phyloP scores from a whole-genome alignment of 2,797 vertebrate genomes.

The Selene dorsalis region DNA sequence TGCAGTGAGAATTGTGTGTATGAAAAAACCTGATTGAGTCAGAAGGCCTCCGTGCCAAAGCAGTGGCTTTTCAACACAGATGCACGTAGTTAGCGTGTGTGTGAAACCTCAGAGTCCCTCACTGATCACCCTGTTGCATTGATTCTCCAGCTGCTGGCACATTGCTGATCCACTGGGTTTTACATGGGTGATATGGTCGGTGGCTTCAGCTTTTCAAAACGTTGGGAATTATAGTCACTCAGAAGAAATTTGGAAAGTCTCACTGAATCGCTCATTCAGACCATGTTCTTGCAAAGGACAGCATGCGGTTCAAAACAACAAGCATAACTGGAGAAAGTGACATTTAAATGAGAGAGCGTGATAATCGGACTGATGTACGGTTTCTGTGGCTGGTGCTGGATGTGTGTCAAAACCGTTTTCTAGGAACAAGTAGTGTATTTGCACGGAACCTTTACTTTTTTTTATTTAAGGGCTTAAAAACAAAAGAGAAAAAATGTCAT shows the following conservation, averaged over 20 bases:
- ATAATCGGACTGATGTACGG: conserved; percentile 29
- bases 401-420: conserved; percentile 26
- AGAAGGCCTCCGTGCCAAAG: conserved; percentile 70
- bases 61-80: conserved; percentile 75
- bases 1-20: conserved; percentile 64
- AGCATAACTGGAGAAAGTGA: conserved; percentile 15
- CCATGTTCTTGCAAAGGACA: conserved; percentile 20
- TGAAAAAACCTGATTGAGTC: conserved; percentile 64
- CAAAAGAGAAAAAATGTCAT: not conserved
- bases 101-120: conserved; percentile 65
- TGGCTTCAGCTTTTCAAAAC: conserved; percentile 48
- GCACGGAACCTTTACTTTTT: not conserved
- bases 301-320: conserved; percentile 27
- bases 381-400: conserved; percentile 6
- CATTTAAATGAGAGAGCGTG: conserved; percentile 17
- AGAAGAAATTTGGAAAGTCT: conserved; percentile 41
- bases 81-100: conserved; percentile 72
- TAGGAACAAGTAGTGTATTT: not conserved
- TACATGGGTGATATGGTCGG: conserved; percentile 47
- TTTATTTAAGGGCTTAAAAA: not conserved
- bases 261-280: conserved; percentile 14
- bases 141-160: conserved; percentile 62
- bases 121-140: conserved; percentile 59
- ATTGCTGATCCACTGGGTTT: conserved; percentile 39
- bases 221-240: conserved; percentile 53